A percentile compares a stretch with the other conserved stretches of the same genome.
These are phyloP conservation scores for Phoeniculus purpureus DNA, from an alignment of 2,797 vertebrate genomes.

Conservation along the genomic window DNA sequence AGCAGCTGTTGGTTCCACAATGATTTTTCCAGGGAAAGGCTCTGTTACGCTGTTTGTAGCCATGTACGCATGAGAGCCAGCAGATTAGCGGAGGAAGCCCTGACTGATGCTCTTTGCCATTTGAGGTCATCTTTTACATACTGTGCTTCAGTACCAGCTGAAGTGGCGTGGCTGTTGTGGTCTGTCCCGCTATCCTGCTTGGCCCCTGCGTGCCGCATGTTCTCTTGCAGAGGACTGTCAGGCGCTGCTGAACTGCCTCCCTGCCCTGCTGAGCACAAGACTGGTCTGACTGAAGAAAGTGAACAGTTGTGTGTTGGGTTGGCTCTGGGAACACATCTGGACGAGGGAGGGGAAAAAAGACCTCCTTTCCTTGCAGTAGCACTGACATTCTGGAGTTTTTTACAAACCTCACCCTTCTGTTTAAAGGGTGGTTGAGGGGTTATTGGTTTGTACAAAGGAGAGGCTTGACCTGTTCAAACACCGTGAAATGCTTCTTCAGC, in stretches of 20 bases:
- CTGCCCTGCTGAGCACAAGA: not conserved
- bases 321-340: not conserved
- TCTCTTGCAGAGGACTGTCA: not conserved
- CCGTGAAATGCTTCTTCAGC: not conserved
- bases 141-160: not conserved
- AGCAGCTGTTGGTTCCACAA: not conserved
- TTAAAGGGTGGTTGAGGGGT: not conserved
- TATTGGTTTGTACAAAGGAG: conserved; percentile 7
- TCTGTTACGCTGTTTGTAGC: not conserved
- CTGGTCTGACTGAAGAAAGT: not conserved
- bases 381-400: not conserved
- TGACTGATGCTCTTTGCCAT: not conserved
- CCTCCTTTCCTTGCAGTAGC: not conserved
- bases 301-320: conserved; percentile 3
- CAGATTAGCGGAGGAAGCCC: not conserved
- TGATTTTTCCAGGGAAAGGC: not conserved
- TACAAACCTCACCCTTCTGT: conserved; percentile 8
- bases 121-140: not conserved
- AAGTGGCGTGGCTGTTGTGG: not conserved
- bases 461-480: conserved; percentile 30
- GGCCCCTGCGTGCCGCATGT: not conserved
- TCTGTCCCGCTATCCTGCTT: not conserved
- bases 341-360: not conserved
- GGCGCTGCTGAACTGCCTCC: not conserved
- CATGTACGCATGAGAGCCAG: not conserved